These are phyloP conservation scores for Pyrgilauda ruficollis DNA, from an alignment of 2,113 vertebrate genomes.

Conservation along the genomic window DNA sequence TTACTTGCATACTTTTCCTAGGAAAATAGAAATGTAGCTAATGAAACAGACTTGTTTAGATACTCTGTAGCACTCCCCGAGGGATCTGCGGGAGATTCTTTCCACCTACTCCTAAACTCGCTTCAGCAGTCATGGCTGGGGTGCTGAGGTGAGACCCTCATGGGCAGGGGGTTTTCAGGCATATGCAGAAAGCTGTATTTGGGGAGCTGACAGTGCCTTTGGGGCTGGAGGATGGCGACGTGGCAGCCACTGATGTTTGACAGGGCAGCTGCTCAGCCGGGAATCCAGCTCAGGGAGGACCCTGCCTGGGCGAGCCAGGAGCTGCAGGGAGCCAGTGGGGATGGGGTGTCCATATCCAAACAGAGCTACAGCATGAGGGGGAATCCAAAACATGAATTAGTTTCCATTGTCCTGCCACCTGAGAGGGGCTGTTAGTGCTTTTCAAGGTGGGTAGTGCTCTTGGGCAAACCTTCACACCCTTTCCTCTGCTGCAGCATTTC, in stretches of 20 bases:
- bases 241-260: neutral
- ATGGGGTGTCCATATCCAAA: neutral
- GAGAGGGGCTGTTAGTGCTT: neutral
- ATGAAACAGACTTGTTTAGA: conserved; percentile 30
- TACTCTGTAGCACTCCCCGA: neutral
- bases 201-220: neutral
- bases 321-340: neutral
- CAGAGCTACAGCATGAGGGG: neutral
- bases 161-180: neutral
- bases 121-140: neutral
- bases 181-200: neutral
- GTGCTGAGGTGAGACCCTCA: neutral
- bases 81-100: neutral
- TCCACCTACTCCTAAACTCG: neutral
- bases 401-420: neutral
- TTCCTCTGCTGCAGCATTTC: neutral
- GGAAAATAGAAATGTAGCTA: conserved; percentile 47
- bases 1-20: conserved; percentile 54
- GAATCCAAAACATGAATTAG: neutral
- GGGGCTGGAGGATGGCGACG: neutral
- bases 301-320: neutral
- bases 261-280: accelerated
- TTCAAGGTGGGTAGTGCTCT: neutral
- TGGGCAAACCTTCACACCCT: neutral
- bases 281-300: accelerated